Base-by-base conservation (phyloP, 1,140 invertebrate genomes). In the Tenebrio molitor region DNA sequence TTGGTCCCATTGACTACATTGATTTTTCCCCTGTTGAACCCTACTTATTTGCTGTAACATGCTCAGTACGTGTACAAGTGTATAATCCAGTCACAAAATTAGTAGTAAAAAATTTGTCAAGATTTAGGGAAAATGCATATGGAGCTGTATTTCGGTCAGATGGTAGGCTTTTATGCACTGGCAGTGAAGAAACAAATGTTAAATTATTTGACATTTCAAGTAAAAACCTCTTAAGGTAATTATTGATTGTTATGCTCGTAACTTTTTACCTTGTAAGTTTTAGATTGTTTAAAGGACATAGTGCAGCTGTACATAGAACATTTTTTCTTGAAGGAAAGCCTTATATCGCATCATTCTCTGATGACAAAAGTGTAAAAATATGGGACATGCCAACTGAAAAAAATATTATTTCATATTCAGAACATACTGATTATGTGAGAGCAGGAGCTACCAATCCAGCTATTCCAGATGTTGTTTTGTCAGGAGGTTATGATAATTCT, bases 401-500 rank as follows among this genome's bases (percentile, higher is more conserved):
- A 75, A 85, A 88, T 86, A 76, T 90, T 79, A 76, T 86, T 25
- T 88, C 84, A 14, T 96, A 92, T 81, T 76, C 81, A 19, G 87
- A 89, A 69, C 95, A 97, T 82, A 87, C 81, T 23, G 95, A 97
- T 84, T 96, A 96, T 83, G 87, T 95, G 4, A 87, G 95, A 80
- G 91, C 93, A 41, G 95, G 94, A 23, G 89, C 90, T 42, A 86
- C 91, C n/a, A 94, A 91, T 82, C 90, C 91, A 5, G 86, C 91
- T 29, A 91, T 92, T 3, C 86, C 90, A 33, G 89, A 95, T 80
- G 88, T 95, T 67, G 85, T 95, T 63, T 78, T 95, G 44, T 95
- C 93, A 2, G 97, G 97, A 36, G 92, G 94, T n/a, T 99, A 99
- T 84, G 97, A 99, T 84, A 92, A 95, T 82, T 91, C 88, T 65